Conservation (phyloP, 2,797 vertebrate species). For the Ceyx erithaca region DNA sequence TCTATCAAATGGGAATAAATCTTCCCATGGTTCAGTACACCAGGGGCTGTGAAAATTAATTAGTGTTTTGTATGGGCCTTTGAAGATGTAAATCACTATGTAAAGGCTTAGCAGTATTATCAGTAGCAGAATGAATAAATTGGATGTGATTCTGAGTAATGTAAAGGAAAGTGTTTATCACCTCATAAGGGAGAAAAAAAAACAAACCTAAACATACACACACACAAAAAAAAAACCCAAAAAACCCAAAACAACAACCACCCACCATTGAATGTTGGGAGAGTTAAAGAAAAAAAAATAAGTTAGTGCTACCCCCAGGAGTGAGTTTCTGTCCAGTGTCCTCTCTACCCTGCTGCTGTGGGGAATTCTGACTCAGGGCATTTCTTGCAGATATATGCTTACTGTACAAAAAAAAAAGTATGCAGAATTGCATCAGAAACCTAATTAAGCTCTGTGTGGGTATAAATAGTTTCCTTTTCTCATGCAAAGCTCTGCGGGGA, state of each 20-base stretch:
- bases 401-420: constrained; percentile 4
- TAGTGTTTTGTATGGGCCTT: constrained; percentile 50
- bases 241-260: background rate
- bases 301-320: background rate
- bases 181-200: background rate
- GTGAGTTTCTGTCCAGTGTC: background rate
- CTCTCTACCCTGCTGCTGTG: background rate
- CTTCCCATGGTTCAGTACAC: constrained; percentile 5
- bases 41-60: constrained; percentile 50
- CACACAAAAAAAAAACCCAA: background rate
- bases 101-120: constrained; percentile 30
- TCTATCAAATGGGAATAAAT: constrained; percentile 35
- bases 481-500: constrained; percentile 71
- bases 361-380: background rate
- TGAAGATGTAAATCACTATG: constrained; percentile 49
- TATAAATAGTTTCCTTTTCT: constrained; percentile 70
- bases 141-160: constrained; percentile 8
- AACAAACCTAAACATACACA: too few species aligned
- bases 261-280: background rate
- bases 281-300: background rate
- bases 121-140: constrained; percentile 42
- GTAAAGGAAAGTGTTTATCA: background rate
- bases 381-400: constrained; percentile 46
- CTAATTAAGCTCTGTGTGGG: constrained; percentile 32
- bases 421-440: constrained; percentile 62